These are phyloP conservation scores for Grus americana DNA, from an alignment of 2,113 vertebrate genomes.

Conservation along the genomic window DNA sequence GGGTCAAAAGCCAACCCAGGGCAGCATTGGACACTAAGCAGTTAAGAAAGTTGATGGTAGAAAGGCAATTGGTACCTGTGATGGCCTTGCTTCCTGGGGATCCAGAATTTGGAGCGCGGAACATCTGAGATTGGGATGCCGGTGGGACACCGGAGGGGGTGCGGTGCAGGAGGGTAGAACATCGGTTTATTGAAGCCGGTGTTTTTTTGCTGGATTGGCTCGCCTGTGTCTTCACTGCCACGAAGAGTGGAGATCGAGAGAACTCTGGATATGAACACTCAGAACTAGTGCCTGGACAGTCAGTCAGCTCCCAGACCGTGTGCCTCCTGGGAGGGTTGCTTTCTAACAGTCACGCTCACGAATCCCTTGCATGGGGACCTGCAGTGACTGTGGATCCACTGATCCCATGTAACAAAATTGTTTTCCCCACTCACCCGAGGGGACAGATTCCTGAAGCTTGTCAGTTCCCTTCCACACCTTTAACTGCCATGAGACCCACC, in stretches of 20 bases:
- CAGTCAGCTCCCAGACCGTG: constrained; percentile 65
- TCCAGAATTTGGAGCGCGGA: constrained; percentile 78
- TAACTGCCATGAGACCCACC: neutral
- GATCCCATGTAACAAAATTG: neutral
- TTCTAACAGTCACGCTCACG: neutral
- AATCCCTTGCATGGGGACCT: neutral
- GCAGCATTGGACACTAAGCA: neutral
- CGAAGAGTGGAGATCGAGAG: constrained; percentile 81
- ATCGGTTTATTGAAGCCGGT: constrained; percentile 75
- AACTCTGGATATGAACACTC: constrained; percentile 80
- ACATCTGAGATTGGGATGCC: constrained; percentile 75
- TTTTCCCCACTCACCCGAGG: neutral
- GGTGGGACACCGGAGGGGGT: constrained; percentile 57
- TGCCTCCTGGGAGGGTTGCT: constrained; percentile 45
- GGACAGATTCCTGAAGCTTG: neutral
- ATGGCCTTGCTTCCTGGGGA: constrained; percentile 81
- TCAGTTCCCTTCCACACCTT: neutral
- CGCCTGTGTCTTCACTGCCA: constrained; percentile 79
- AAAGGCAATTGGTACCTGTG: constrained; percentile 72
- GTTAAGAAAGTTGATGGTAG: neutral
- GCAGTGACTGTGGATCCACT: neutral
- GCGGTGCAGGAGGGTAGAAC: constrained; percentile 75
- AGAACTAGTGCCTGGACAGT: constrained; percentile 75
- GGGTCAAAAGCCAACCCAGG: neutral
- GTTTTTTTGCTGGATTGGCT: constrained; percentile 79